Evolutionary conservation across 2,797 vertebrate species (phyloP), one percentile per base, ranked within the genome.

Genomic region (Myiotriccus ornatus): DNA sequence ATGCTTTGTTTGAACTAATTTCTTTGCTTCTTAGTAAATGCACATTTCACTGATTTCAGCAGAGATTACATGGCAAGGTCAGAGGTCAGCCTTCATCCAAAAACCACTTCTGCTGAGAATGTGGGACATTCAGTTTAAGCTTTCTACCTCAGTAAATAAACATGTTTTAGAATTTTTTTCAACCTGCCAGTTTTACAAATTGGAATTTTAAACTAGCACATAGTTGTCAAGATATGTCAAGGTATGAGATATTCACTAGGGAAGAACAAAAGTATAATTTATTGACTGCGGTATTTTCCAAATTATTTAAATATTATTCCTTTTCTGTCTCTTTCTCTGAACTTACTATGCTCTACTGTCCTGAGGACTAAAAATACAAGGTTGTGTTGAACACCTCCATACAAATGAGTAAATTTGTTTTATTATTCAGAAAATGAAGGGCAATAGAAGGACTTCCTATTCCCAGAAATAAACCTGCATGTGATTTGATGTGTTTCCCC

Each of bases 211-310:
- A 91, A 64, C 69, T 81, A 93, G 83, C 50, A 12, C 32, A 6
- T 87, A 73, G 69, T 92, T 93, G 73, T 95, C 71, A 92, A 93
- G 65, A n/a, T 44, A 67, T 62, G 80, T 64, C 74, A 94, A 83
- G 57, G 76, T 91, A 53, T 59, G 44, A 93, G 46, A 92, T 94
- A 87, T 63, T 75, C 92, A 78, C 76, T 68, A 47, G 57, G 84
- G 79, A 95, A 89, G 79, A 91, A 93, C 65, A 91, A 55, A 87
- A 95, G 43, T 91, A 30, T 59, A 81, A 95, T 93, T 90, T 90
- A 94, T 39, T 87, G 60, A 87, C 76, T 75, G 75, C 28, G 35
- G 27, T 60, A 55, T 92, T 95, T 89, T 91, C 80, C 46, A 75
- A 75, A 85, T 91, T 91, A 87, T 89, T 95, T 83, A 94, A 87